Evolutionary conservation across 1,140 invertebrate species (phyloP).

Genomic region (Onthophagus taurus): DNA sequence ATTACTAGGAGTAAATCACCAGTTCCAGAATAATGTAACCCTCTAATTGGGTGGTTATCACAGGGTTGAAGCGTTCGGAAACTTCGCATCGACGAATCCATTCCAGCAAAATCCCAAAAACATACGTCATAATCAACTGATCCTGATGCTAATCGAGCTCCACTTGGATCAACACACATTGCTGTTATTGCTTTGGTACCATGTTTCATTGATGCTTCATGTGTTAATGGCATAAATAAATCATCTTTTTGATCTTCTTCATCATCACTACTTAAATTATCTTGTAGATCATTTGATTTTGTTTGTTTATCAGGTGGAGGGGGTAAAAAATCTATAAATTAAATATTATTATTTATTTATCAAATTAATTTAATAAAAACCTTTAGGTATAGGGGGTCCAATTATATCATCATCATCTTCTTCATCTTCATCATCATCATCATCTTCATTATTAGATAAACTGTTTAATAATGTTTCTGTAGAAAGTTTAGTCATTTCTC

Average conservation of each 20-base stretch:
- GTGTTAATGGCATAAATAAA: slow-evolving; percentile 62
- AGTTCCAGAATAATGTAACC: slow-evolving; percentile 83
- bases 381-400: slow-evolving; percentile 47
- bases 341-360: slow-evolving; percentile 8
- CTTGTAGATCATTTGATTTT: too few species aligned
- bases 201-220: slow-evolving; percentile 77
- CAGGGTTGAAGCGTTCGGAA: slow-evolving; percentile 90
- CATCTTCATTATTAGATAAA: slow-evolving; percentile 24
- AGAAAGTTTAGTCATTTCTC: slow-evolving; percentile 26
- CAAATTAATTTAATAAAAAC: slow-evolving; percentile 3
- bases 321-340: background rate
- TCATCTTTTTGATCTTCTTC: slow-evolving; percentile 47
- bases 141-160: slow-evolving; percentile 80
- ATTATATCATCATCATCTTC: slow-evolving; percentile 47
- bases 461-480: too few species aligned
- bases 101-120: slow-evolving; percentile 97
- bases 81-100: slow-evolving; percentile 83
- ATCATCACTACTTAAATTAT: slow-evolving; percentile 37
- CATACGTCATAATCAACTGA: slow-evolving; percentile 91
- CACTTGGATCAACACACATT: slow-evolving; percentile 83
- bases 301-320: too few species aligned
- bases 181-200: slow-evolving; percentile 80
- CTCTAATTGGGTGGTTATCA: slow-evolving; percentile 90
- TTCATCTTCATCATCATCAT: slow-evolving; percentile 27
- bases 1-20: slow-evolving; percentile 92